A percentile compares a stretch with the other conserved stretches of the same genome.
Conservation (phyloP, 2,888 invertebrate genomes). For the Amphipoea oculea region DNA sequence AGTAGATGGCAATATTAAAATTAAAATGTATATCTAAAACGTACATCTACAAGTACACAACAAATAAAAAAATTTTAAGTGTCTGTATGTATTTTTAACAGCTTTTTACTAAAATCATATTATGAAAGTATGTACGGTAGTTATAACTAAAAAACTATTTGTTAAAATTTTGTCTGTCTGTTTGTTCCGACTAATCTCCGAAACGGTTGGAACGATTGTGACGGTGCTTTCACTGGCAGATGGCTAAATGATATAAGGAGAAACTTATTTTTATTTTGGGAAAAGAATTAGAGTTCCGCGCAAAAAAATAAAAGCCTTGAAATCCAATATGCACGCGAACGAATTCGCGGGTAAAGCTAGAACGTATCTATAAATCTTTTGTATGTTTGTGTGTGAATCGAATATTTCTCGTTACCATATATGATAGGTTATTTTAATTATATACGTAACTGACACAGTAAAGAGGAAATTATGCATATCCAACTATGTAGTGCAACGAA, state of each 20-base stretch:
- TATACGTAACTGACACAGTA: slow-evolving; percentile 49
- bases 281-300: background rate
- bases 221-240: too few species aligned
- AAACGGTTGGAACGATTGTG: too few species aligned
- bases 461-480: slow-evolving; percentile 17
- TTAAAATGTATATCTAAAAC: background rate
- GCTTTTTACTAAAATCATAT: too few species aligned
- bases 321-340: background rate
- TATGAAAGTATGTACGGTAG: too few species aligned
- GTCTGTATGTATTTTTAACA: too few species aligned
- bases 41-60: background rate
- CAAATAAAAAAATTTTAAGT: too few species aligned
- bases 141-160: too few species aligned
- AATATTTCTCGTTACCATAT: slow-evolving; percentile 10
- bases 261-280: background rate
- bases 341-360: background rate
- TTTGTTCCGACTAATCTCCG: too few species aligned
- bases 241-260: too few species aligned
- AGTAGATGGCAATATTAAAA: background rate
- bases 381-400: background rate
- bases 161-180: too few species aligned
- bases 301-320: background rate
- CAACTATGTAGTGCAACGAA: slow-evolving; percentile 20
- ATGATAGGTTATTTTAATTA: background rate
- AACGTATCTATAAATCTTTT: background rate